Evolutionary conservation across 2,888 invertebrate genomes (phyloP).

Genomic region (Pantelozetes paolii): DNA sequence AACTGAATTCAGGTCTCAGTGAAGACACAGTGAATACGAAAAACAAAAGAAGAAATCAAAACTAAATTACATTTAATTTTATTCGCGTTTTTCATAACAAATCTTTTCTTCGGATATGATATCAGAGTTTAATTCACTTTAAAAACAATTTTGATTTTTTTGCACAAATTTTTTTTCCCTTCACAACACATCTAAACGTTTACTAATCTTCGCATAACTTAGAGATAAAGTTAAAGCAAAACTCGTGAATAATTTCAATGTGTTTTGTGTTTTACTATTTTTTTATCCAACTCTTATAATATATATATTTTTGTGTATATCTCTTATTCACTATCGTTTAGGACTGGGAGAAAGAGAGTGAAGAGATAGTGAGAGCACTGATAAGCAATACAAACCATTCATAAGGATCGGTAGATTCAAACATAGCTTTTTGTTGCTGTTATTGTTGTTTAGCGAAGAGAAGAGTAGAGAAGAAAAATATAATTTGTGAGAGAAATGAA

Average conservation of each 20-base stretch:
- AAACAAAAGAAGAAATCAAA: neutral
- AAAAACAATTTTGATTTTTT: neutral
- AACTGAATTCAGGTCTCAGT: neutral
- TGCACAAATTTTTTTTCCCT: neutral
- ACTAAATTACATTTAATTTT: neutral
- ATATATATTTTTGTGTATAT: neutral
- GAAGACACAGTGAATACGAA: neutral
- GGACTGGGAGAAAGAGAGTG: neutral
- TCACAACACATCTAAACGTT: too few relatives aligned
- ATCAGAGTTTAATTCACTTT: neutral
- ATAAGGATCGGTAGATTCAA: constrained; percentile 32
- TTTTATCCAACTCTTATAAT: neutral
- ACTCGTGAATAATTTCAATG: constrained; percentile 15
- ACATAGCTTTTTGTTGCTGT: neutral
- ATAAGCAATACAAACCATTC: neutral
- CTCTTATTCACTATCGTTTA: neutral
- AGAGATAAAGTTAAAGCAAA: neutral
- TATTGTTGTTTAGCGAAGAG: neutral
- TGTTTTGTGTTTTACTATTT: neutral
- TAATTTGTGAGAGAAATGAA: neutral
- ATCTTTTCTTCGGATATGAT: neutral
- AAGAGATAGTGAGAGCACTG: neutral
- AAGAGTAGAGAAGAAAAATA: neutral
- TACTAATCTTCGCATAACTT: neutral
- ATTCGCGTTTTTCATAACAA: neutral